A percentile compares a stretch with the other conserved stretches of the same genome.
Evolutionary conservation across 2,113 vertebrate species (phyloP).

Genomic region (Phodopus roborovskii): DNA sequence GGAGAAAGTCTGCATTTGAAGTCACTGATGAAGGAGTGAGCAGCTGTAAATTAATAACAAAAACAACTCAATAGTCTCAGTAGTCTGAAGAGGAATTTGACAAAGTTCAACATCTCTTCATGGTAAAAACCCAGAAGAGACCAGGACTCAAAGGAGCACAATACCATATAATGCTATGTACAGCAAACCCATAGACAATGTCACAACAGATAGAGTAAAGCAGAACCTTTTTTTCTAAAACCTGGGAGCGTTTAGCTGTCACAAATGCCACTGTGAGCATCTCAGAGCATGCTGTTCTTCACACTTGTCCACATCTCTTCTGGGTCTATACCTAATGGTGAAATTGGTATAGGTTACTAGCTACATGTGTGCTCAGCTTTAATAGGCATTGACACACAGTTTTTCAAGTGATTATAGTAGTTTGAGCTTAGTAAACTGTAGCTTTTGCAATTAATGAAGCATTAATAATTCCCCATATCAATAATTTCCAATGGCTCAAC

Average conservation of each 20-base stretch:
- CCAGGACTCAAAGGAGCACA: not conserved
- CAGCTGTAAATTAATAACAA: not conserved
- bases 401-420: not conserved
- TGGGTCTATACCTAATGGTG: not conserved
- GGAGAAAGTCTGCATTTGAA: not conserved
- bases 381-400: not conserved
- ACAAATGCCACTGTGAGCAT: not conserved
- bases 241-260: not conserved
- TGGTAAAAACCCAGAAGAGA: too few relatives aligned
- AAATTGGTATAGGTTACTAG: not conserved
- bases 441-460: not conserved
- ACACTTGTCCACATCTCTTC: not conserved
- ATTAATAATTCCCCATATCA: not conserved
- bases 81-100: too few relatives aligned
- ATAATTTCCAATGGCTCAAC: not conserved
- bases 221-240: not conserved
- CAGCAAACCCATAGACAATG: not conserved
- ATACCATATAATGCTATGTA: too few relatives aligned
- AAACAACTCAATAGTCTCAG: too few relatives aligned
- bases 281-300: not conserved
- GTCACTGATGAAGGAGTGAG: not conserved
- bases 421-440: not conserved
- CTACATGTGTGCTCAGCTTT: not conserved
- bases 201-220: not conserved
- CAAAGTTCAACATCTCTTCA: not conserved